Conservation (phyloP, 2,888 invertebrate species). For the Alsophila aescularia region DNA sequence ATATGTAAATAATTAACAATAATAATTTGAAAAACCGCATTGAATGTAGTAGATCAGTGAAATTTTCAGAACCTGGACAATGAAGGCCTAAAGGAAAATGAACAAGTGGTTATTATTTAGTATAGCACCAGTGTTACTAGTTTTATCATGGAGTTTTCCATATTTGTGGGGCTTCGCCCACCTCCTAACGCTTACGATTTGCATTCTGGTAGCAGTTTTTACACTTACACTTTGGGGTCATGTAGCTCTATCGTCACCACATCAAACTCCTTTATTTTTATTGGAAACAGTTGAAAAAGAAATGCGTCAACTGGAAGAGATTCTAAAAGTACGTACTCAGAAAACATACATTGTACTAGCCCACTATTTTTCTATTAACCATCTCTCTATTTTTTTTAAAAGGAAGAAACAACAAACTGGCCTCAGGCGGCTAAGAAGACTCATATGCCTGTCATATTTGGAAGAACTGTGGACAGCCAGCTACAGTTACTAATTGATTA, state of each 20-base stretch:
- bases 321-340: slow-evolving; percentile 80
- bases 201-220: slow-evolving; percentile 60
- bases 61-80: slow-evolving; percentile 1
- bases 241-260: slow-evolving; percentile 86
- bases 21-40: not conserved
- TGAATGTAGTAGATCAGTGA: too few species aligned
- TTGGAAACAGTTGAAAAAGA: slow-evolving; percentile 86
- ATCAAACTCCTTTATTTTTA: slow-evolving; percentile 85
- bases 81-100: slow-evolving; percentile 21
- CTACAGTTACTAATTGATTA: slow-evolving; percentile 93
- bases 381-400: too few species aligned
- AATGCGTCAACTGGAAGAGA: slow-evolving; percentile 84
- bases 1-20: not conserved
- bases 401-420: slow-evolving; percentile 77
- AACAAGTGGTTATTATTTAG: slow-evolving; percentile 60
- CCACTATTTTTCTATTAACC: too few species aligned
- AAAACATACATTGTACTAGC: not conserved
- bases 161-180: slow-evolving; percentile 61
- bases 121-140: slow-evolving; percentile 56
- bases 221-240: slow-evolving; percentile 85
- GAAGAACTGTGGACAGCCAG: slow-evolving; percentile 92
- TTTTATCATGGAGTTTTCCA: slow-evolving; percentile 67
- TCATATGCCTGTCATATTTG: slow-evolving; percentile 91
- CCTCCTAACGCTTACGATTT: slow-evolving; percentile 58
- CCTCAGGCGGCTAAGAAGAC: slow-evolving; percentile 68